Conservation (phyloP, 1,140 invertebrate species). For the Bombyx mori region ASM3026992v2 NC_085119.1:4825001-4825500, state of each 20-base stretch:
- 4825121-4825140: conserved; percentile 24
- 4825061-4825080: conserved; percentile 40
- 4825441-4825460: not conserved
- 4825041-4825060: conserved; percentile 40
- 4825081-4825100: conserved; percentile 38
- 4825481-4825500: too few species aligned
- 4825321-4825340: conserved; percentile 42
- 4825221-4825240: conserved; percentile 23
- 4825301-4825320: conserved; percentile 44
- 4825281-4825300: conserved; percentile 37
- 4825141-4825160: conserved; percentile 12
- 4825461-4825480: too few species aligned
- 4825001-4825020: too few species aligned
- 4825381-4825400: not conserved
- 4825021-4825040: conserved; percentile 39
- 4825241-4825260: conserved; percentile 29
- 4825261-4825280: conserved; percentile 44
- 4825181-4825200: conserved; percentile 10
- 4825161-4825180: conserved; percentile 16
- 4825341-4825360: conserved; percentile 47
- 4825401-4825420: not conserved
- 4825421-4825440: not conserved
- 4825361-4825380: conserved; percentile 24
- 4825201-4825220: conserved; percentile 20
- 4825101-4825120: conserved; percentile 17